These are phyloP conservation scores for Podarcis lilfordi DNA, from an alignment of 2,797 vertebrate genomes.

Conservation along the genomic window DNA sequence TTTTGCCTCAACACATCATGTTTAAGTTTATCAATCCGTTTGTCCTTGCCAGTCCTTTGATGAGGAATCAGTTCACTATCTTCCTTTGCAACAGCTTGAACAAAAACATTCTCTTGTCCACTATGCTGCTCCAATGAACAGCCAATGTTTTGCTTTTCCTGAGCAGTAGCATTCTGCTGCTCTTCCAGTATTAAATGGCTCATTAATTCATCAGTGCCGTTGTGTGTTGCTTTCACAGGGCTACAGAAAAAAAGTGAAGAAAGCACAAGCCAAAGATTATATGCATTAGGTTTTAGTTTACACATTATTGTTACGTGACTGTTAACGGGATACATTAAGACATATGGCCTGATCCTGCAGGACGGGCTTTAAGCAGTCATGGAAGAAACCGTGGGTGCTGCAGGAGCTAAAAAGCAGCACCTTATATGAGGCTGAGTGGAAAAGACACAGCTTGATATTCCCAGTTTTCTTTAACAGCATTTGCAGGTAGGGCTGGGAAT, in stretches of 20 bases:
- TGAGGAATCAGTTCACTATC: constrained; percentile 20
- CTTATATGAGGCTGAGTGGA: not conserved
- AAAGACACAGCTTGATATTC: not conserved
- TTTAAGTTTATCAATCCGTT: constrained; percentile 59
- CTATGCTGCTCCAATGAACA: constrained; percentile 33
- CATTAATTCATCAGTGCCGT: constrained; percentile 55
- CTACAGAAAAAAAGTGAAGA: constrained; percentile 58
- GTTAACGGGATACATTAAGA: not conserved
- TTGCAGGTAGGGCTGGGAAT: not conserved
- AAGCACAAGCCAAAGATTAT: constrained; percentile 9
- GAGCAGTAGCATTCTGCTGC: constrained; percentile 1
- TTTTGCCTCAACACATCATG: constrained; percentile 58
- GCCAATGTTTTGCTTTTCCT: constrained; percentile 47
- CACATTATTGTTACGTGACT: not conserved
- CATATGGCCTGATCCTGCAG: not conserved
- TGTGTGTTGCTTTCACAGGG: constrained; percentile 54
- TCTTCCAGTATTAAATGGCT: constrained; percentile 45
- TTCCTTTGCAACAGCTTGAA: constrained; percentile 25
- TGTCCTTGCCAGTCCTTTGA: constrained; percentile 41
- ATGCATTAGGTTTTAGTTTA: constrained; percentile 33
- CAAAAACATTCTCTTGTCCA: constrained; percentile 51
- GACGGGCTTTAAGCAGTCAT: not conserved
- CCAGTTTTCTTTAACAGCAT: not conserved
- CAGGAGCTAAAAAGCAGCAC: not conserved
- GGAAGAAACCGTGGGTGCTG: not conserved